Conservation (phyloP, 2,113 vertebrate genomes). For the Hassar affinis region DNA sequence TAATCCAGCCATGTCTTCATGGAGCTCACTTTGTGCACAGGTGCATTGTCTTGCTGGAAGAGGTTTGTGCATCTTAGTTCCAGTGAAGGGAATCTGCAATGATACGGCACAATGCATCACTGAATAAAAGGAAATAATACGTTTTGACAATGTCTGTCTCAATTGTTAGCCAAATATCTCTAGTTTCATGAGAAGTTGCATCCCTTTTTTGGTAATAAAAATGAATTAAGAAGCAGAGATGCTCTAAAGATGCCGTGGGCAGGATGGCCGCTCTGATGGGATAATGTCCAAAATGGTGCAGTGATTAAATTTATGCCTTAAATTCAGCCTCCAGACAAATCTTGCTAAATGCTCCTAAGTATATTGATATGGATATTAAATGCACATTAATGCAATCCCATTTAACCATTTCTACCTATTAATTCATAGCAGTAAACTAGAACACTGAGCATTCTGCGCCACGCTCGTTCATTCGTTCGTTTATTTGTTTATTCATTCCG, state of each 20-base stretch:
- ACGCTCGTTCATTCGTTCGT: background rate
- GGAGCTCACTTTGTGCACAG: background rate
- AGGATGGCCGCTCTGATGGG: background rate
- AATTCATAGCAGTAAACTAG: background rate
- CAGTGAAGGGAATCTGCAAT: background rate
- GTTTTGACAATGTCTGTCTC: background rate
- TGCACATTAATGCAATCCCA: background rate
- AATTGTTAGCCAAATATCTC: background rate
- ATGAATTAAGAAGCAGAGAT: background rate
- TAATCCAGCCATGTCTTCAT: background rate
- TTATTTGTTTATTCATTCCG: background rate
- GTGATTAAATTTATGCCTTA: background rate
- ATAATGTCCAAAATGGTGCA: background rate
- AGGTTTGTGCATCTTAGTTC: background rate
- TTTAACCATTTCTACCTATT: background rate
- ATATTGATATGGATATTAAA: background rate
- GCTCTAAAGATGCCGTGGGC: background rate
- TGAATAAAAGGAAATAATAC: too few species aligned
- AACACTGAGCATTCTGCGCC: background rate
- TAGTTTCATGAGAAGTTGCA: background rate
- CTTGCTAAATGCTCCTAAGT: background rate
- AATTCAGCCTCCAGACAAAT: background rate
- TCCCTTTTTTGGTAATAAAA: background rate
- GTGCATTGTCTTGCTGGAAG: background rate
- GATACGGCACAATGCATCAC: background rate